These are phyloP conservation scores for Trachythela sp. DNA, from an alignment of 64 coral and sea anemone species.

Conservation along the genomic window DNA sequence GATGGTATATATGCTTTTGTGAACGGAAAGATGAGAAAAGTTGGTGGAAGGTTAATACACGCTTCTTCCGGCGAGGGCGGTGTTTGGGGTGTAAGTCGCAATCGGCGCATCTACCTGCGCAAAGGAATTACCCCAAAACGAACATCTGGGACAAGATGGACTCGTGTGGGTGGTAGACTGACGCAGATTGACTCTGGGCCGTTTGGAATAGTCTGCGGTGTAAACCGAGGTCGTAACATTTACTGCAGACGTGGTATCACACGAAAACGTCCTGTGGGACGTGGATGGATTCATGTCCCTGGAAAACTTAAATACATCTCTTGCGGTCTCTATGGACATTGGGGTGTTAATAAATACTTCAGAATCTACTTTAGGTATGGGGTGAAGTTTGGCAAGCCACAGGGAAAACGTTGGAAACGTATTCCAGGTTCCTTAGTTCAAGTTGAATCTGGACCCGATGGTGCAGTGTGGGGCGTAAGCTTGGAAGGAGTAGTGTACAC, in stretches of 20 bases:
- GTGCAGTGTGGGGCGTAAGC: slow-evolving; percentile 13
- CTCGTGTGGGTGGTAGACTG: background rate
- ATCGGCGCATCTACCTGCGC: background rate
- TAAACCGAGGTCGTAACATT: background rate
- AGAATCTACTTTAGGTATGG: slow-evolving; percentile 4
- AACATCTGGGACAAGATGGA: background rate
- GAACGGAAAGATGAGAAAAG: background rate
- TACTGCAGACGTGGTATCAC: background rate
- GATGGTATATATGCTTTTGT: background rate
- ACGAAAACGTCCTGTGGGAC: background rate
- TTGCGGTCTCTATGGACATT: slow-evolving; percentile 1
- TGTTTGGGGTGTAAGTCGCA: background rate
- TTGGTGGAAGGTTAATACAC: background rate
- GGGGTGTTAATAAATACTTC: slow-evolving; percentile 2
- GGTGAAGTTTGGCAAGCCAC: background rate
- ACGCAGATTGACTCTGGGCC: background rate
- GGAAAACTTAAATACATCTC: slow-evolving; percentile 10
- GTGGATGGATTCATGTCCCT: background rate
- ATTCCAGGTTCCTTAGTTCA: background rate
- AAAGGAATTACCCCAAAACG: background rate
- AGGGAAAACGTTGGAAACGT: slow-evolving; percentile 8
- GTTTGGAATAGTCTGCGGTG: slow-evolving; percentile 26
- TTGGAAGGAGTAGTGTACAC: background rate
- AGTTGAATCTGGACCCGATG: slow-evolving; percentile 19
- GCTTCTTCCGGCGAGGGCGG: background rate